phyloP scores from a whole-genome alignment of 2,113 vertebrate genomes.

The Pygoscelis adeliae region DNA sequence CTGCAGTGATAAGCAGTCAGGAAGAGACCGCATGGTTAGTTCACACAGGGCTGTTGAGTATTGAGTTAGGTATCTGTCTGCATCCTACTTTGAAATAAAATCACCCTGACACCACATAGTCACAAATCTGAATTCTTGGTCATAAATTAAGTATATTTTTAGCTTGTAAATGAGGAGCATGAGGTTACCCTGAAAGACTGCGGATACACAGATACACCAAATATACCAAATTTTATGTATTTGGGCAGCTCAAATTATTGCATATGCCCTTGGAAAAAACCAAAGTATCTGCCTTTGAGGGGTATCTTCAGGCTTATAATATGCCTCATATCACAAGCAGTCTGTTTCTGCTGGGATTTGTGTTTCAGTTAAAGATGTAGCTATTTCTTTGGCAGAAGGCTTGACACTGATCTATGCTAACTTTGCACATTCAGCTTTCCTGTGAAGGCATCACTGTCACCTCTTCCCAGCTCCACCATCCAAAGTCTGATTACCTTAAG shows the following conservation, averaged over 20 bases:
- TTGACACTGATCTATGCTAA: background rate
- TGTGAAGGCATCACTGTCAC: background rate
- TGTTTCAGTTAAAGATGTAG: background rate
- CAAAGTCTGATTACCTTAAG: background rate
- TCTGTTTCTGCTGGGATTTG: background rate
- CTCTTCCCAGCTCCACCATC: background rate
- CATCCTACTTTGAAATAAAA: background rate
- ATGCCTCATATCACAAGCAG: background rate
- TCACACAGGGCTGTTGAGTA: background rate
- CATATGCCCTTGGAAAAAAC: background rate
- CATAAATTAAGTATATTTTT: background rate
- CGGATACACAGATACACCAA: background rate
- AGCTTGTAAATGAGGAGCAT: background rate
- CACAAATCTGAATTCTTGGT: background rate
- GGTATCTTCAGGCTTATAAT: background rate
- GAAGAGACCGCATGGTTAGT: rapidly evolving
- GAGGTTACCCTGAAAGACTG: background rate
- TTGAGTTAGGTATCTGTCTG: background rate
- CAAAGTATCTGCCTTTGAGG: background rate
- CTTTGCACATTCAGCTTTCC: background rate
- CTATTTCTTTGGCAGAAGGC: background rate
- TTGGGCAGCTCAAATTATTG: background rate
- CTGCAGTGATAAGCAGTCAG: background rate
- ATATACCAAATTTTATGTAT: background rate
- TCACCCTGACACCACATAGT: background rate